Base-by-base conservation (phyloP, 1,140 invertebrate species). In the Drosophila santomea region DNA sequence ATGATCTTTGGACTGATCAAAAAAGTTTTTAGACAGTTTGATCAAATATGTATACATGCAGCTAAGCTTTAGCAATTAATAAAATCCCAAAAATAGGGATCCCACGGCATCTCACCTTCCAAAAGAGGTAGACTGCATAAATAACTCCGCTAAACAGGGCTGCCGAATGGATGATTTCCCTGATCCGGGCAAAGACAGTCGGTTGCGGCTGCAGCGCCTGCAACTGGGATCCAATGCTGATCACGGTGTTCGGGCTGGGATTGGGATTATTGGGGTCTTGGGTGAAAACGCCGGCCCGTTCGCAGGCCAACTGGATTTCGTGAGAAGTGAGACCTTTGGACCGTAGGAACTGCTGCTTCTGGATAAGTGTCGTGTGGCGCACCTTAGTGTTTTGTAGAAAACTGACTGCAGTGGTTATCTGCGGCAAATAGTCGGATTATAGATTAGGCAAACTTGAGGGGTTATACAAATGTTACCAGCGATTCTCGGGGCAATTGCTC, bases 341-440 rank as follows among this genome's bases (percentile, higher is more conserved):
- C 76, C 95, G 94, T 5, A 98, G 93, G 93, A 98, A 98, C 72
- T 95, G 94, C 89, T 96, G 95, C 86, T 97, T 97, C 79, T 96
- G 95, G 50, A 94, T 93, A 38, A 96, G 80, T 0, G 97, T 95
- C 90, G 95, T 97, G 58, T 94, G 92, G 44, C 94, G 94, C 4
- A 98, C 96, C 92, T 96, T 96, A 35, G 96, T 96, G 93, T 98
- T 97, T 91, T 96, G 95, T 38, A 98, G 92, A 93, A 98, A 98
- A 81, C 96, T 97, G 10, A 97, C 95, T 36, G 97, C 97, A 28
- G 97, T 97, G 61, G 94, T 95, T 58, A 98, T 95, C 96, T 97
- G 92, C 36, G 47, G 41, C 45, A 45, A 35, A 38, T 55, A 71
- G 35, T 58, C 39, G 61, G 64, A 74, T 77, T 71, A 76, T 14